These are phyloP conservation scores for Caenorhabditis plicata DNA, from an alignment of 2,888 invertebrate genomes.

Conservation along the genomic window DNA sequence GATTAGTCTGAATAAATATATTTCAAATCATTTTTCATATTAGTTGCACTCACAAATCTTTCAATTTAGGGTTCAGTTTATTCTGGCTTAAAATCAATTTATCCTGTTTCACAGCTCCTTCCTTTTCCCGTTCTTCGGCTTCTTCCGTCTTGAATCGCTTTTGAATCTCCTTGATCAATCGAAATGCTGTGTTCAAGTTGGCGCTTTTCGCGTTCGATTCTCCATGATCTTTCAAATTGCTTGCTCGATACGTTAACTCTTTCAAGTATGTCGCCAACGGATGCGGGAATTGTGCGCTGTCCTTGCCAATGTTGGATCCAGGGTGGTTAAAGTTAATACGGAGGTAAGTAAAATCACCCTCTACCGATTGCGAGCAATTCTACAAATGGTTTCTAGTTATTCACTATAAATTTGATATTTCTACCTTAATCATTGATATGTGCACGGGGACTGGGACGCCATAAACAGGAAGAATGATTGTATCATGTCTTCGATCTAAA, in stretches of 20 bases:
- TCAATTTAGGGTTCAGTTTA: constrained; percentile 88
- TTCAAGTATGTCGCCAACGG: constrained; percentile 96
- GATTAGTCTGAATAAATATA: constrained; percentile 77
- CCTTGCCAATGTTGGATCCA: constrained; percentile 85
- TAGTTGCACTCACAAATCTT: constrained; percentile 61
- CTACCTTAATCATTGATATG: constrained; percentile 94
- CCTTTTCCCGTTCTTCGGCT: constrained; percentile 96
- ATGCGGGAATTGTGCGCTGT: constrained; percentile 85
- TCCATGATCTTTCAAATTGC: constrained; percentile 69
- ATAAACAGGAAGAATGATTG: constrained; percentile 89
- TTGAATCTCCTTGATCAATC: constrained; percentile 97
- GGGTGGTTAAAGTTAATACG: constrained; percentile 97
- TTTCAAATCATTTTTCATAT: constrained; percentile 71
- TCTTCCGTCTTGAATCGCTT: constrained; percentile 91
- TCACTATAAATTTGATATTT: too few species aligned
- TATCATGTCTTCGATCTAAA: constrained; percentile 91
- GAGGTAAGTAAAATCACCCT: constrained; percentile 97
- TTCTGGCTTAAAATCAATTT: constrained; percentile 79
- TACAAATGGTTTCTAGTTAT: too few species aligned
- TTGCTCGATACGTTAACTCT: constrained; percentile 75
- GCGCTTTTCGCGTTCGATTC: constrained; percentile 89
- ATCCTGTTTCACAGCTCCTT: constrained; percentile 96
- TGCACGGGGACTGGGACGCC: constrained; percentile 95
- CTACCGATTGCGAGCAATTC: constrained; percentile 96
- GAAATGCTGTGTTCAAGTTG: constrained; percentile 92